These are phyloP conservation scores for Nanger granti DNA, from an alignment of 2,113 vertebrate genomes.

Conservation along the genomic window DNA sequence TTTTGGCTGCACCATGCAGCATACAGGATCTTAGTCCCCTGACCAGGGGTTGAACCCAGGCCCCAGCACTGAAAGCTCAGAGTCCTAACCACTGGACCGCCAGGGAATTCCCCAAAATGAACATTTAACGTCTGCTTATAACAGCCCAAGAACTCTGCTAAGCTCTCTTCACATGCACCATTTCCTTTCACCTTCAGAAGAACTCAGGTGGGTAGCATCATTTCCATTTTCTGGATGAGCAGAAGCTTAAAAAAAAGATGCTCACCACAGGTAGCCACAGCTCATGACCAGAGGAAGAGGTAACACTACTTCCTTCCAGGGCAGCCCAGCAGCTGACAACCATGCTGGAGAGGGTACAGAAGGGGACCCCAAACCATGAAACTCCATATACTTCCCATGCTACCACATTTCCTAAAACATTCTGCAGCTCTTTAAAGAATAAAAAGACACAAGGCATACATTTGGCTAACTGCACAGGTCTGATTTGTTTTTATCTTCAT, in stretches of 20 bases:
- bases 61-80: neutral
- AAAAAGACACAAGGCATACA: neutral
- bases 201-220: neutral
- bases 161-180: neutral
- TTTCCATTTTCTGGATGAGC: neutral
- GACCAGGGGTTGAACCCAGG: neutral
- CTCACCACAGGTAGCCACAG: neutral
- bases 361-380: neutral
- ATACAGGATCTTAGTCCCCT: neutral
- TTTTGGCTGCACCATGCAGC: neutral
- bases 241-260: neutral
- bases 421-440: neutral
- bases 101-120: neutral
- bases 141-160: neutral
- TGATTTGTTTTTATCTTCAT: neutral
- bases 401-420: neutral
- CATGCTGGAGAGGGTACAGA: rapidly evolving
- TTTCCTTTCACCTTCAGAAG: neutral
- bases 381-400: neutral
- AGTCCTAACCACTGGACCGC: neutral
- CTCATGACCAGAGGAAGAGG: neutral
- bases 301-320: rapidly evolving
- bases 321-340: neutral
- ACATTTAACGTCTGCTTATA: neutral
- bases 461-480: neutral